Conservation (phyloP, 2,888 invertebrate species). For the Homarus gammarus region DNA sequence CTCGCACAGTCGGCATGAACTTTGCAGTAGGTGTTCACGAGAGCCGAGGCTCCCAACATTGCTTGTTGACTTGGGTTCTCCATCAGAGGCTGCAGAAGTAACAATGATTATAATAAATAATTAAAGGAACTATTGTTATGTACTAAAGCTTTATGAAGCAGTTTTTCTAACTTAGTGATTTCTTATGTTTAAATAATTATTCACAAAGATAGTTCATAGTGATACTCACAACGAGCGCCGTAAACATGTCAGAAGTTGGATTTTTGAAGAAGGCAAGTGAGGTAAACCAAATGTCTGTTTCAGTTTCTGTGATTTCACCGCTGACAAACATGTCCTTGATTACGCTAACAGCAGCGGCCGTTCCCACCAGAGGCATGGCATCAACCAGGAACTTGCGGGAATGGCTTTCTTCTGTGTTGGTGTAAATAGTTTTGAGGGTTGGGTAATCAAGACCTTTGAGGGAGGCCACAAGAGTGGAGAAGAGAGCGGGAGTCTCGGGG, state of each 20-base stretch:
- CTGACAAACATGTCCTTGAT: slow-evolving; percentile 90
- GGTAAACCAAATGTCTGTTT: slow-evolving; percentile 89
- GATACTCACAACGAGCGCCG: slow-evolving; percentile 79
- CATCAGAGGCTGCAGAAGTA: slow-evolving; percentile 79
- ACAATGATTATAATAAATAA: slow-evolving; percentile 33
- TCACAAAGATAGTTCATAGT: too few species aligned
- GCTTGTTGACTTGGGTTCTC: slow-evolving; percentile 82
- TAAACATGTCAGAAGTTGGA: slow-evolving; percentile 80
- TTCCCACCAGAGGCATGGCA: slow-evolving; percentile 92
- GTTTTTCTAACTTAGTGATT: too few species aligned
- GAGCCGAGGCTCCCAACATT: slow-evolving; percentile 85
- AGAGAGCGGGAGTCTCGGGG: slow-evolving; percentile 80
- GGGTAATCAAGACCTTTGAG: slow-evolving; percentile 79
- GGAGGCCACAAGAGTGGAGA: slow-evolving; percentile 79
- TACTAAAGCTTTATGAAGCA: too few species aligned
- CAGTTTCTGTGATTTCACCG: slow-evolving; percentile 83
- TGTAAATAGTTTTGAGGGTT: slow-evolving; percentile 78
- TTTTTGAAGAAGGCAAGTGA: slow-evolving; percentile 88
- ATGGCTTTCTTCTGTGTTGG: slow-evolving; percentile 69
- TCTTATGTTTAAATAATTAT: too few species aligned
- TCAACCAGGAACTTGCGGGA: slow-evolving; percentile 82
- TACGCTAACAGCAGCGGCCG: slow-evolving; percentile 88
- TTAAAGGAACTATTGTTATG: background rate
- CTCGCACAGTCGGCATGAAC: slow-evolving; percentile 79
- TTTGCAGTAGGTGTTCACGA: slow-evolving; percentile 86